phyloP scores from a whole-genome alignment of 2,888 invertebrate species.

The Apamea crenata region DNA sequence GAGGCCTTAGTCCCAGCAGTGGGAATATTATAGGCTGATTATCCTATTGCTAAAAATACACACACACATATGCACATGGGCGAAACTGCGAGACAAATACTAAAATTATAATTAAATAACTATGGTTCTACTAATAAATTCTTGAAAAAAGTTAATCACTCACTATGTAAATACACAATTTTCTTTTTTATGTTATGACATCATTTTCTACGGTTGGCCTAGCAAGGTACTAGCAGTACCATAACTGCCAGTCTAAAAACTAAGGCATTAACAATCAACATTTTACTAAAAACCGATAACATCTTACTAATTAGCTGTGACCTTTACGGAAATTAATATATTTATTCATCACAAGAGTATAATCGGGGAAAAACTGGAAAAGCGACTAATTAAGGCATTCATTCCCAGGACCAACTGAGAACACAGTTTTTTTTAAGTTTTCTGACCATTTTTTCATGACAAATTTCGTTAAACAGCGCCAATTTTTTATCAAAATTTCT shows the following conservation, averaged over 20 bases:
- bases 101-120: background rate
- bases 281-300: constrained; percentile 26
- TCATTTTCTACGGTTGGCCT: constrained; percentile 28
- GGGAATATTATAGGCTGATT: too few species aligned
- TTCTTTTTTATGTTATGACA: constrained; percentile 26
- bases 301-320: constrained; percentile 50
- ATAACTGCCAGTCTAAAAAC: constrained; percentile 35
- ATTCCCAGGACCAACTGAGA: too few species aligned
- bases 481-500: background rate
- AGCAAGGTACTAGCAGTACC: constrained; percentile 18
- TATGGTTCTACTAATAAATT: background rate
- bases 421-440: too few species aligned
- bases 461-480: background rate
- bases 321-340: constrained; percentile 45
- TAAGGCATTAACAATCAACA: constrained; percentile 28
- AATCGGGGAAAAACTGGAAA: background rate
- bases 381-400: background rate
- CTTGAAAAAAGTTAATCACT: constrained; percentile 10
- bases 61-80: too few species aligned
- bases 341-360: constrained; percentile 1
- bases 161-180: constrained; percentile 29
- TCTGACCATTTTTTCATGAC: too few species aligned
- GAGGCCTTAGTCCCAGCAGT: too few species aligned
- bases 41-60: background rate
- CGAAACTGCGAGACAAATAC: too few species aligned